These are phyloP conservation scores for Dicaeum eximium DNA, from an alignment of 2,113 vertebrate species.

Conservation along the genomic window DNA sequence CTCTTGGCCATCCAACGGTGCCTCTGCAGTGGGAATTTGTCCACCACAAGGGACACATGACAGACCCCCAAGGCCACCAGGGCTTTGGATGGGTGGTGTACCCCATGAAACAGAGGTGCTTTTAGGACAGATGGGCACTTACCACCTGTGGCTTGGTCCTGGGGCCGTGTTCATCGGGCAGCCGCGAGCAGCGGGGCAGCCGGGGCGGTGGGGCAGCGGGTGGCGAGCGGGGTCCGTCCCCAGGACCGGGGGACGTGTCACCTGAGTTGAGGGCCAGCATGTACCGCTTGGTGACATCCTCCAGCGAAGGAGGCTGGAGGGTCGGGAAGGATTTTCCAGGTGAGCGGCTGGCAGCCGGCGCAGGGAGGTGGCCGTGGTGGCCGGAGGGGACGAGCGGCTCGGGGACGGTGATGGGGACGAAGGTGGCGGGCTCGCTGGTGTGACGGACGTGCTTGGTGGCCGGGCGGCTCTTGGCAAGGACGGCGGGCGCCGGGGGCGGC, in stretches of 20 bases:
- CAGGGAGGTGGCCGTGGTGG: conserved; percentile 25
- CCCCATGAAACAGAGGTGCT: fast-evolving
- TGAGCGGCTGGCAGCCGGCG: conserved; percentile 40
- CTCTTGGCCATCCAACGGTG: background rate
- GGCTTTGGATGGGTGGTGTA: fast-evolving
- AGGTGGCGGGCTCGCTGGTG: conserved; percentile 85
- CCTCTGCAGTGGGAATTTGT: background rate
- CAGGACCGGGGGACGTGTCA: conserved; percentile 52
- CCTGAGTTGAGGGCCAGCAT: conserved; percentile 76
- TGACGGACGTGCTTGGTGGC: conserved; percentile 84
- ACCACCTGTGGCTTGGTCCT: conserved; percentile 93
- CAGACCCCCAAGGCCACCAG: background rate
- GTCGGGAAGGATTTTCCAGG: conserved; percentile 47
- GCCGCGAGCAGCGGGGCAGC: conserved; percentile 62
- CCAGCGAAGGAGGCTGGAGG: conserved; percentile 78
- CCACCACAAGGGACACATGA: fast-evolving
- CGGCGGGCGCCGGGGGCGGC: background rate
- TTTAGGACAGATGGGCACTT: conserved; percentile 64
- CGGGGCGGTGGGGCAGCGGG: conserved; percentile 58
- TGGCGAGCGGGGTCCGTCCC: conserved; percentile 71
- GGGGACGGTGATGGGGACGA: conserved; percentile 80
- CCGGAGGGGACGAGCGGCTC: conserved; percentile 61
- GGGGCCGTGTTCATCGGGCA: conserved; percentile 70
- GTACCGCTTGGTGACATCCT: conserved; percentile 88
- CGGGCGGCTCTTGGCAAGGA: conserved; percentile 54